Evolutionary conservation across 2,113 vertebrate genomes (phyloP).

Genomic region (Charina bottae): DNA sequence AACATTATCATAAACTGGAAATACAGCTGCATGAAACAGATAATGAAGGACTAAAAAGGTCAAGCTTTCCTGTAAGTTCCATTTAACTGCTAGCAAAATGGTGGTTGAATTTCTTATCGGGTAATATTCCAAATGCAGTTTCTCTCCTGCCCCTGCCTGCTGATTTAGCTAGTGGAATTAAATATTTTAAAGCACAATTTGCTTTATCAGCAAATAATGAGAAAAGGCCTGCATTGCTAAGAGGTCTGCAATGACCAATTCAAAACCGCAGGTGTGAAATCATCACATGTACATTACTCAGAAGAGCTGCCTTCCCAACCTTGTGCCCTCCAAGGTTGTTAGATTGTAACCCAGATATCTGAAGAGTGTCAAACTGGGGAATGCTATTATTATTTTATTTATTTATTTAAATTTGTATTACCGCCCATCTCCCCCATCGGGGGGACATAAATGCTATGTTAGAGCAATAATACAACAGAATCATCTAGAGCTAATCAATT

Average conservation of each 20-base stretch:
- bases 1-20: not conserved
- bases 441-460: not conserved
- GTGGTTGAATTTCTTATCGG: constrained; percentile 13
- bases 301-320: not conserved
- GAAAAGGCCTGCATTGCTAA: not conserved
- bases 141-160: not conserved
- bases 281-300: not conserved
- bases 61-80: not conserved
- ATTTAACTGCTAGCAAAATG: constrained; percentile 11
- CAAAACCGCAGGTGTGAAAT: not conserved
- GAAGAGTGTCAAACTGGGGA: not conserved
- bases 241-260: constrained; percentile 20
- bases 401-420: no score
- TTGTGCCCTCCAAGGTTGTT: not conserved
- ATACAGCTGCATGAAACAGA: not conserved
- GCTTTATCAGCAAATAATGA: not conserved
- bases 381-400: no score
- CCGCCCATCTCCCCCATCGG: no score
- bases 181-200: not conserved
- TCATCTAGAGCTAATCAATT: not conserved
- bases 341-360: not conserved
- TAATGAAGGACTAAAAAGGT: not conserved
- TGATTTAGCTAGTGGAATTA: not conserved
- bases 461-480: not conserved
- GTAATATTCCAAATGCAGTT: constrained; percentile 12